Percentiles rank a stretch among this genome's conserved stretches.
Conservation (phyloP, 2,888 invertebrate genomes). For the Crepidodera aurea region DNA sequence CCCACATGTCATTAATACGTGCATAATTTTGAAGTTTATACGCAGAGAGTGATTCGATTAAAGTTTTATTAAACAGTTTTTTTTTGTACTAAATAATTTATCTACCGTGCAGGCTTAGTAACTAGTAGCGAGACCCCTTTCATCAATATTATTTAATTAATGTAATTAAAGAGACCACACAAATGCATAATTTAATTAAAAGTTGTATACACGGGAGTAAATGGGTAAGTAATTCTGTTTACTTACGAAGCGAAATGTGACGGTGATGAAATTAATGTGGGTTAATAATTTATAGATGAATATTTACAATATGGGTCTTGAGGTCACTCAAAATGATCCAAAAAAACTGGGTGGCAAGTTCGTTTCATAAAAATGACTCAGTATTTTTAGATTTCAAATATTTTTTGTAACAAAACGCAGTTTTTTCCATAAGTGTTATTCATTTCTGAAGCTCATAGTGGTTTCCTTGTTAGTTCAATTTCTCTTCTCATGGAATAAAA, state of each 20-base stretch:
- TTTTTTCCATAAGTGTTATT: too few species aligned
- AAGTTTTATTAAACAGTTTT: neutral
- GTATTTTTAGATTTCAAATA: too few species aligned
- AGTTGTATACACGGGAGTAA: neutral
- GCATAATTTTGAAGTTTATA: neutral
- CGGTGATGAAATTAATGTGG: too few species aligned
- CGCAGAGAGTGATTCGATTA: neutral
- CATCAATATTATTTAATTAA: conserved; percentile 6
- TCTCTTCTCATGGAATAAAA: too few species aligned
- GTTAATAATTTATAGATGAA: too few species aligned
- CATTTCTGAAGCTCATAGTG: too few species aligned
- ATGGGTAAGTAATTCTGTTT: neutral
- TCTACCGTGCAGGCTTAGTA: neutral
- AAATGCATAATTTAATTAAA: conserved; percentile 1
- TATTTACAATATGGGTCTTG: too few species aligned
- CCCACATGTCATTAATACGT: neutral
- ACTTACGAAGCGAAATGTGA: neutral
- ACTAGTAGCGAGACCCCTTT: neutral
- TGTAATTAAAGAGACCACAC: conserved; percentile 1
- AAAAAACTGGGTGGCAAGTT: too few species aligned
- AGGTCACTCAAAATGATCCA: too few species aligned
- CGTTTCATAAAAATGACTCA: too few species aligned
- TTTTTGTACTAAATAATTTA: conserved; percentile 1
- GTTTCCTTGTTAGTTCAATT: too few species aligned
- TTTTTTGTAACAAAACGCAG: too few species aligned